These are phyloP conservation scores for Nomada fucata DNA, from an alignment of 2,888 invertebrate species.

Conservation along the genomic window DNA sequence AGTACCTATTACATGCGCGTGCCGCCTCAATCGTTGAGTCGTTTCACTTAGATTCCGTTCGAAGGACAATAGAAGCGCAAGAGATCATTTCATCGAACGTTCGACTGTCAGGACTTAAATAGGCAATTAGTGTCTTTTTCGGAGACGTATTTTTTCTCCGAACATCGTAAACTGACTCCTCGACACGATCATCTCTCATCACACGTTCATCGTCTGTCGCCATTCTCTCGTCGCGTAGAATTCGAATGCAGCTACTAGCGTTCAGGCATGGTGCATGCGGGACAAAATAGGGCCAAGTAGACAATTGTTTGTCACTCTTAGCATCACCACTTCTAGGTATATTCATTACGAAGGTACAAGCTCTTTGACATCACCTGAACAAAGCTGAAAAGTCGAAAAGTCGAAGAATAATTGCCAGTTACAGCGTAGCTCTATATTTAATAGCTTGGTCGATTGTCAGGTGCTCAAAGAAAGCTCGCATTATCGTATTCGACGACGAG, in stretches of 20 bases:
- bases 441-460: not conserved
- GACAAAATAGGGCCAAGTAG: constrained; percentile 47
- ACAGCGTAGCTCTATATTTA: not conserved
- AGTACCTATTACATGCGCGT: not conserved
- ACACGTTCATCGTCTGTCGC: constrained; percentile 49
- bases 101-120: constrained; percentile 2
- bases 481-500: not conserved
- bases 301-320: constrained; percentile 24
- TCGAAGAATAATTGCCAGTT: not conserved
- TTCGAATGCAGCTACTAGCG: constrained; percentile 35
- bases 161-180: no score
- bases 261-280: constrained; percentile 66
- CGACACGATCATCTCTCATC: constrained; percentile 2
- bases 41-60: not conserved
- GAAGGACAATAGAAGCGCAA: not conserved
- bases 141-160: not conserved
- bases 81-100: not conserved
- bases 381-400: not conserved
- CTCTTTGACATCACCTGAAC: not conserved
- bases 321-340: constrained; percentile 3
- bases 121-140: not conserved
- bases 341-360: constrained; percentile 2
- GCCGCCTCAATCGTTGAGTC: constrained; percentile 4
- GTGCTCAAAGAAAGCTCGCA: constrained; percentile 11
- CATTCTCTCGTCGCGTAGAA: constrained; percentile 61